Evolutionary conservation across 92 coral and sea anemone genomes (phyloP).

Genomic region (Zoanthus sansibaricus): DNA sequence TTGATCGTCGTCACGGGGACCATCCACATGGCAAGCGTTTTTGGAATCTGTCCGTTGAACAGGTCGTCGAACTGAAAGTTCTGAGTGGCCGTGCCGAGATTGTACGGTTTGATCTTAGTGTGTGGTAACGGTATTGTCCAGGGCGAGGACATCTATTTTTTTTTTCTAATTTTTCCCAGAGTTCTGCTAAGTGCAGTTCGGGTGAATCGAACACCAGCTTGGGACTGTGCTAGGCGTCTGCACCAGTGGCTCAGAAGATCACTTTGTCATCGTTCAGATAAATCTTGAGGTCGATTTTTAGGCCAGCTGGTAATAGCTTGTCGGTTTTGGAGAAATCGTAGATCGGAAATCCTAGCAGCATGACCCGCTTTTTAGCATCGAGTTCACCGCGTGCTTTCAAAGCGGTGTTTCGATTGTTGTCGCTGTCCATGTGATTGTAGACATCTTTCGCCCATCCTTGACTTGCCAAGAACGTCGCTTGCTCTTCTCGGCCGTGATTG

Average conservation of each 20-base stretch:
- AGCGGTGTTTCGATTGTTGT: constrained; percentile 6
- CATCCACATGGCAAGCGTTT: constrained; percentile 27
- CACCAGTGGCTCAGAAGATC: constrained; percentile 7
- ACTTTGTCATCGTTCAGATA: constrained; percentile 17
- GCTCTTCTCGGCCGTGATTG: background rate
- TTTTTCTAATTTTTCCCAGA: background rate
- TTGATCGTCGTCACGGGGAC: constrained; percentile 5
- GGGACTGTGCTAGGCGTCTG: background rate
- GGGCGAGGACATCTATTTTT: background rate
- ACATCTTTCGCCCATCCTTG: constrained; percentile 6
- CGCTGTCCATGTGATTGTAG: constrained; percentile 15
- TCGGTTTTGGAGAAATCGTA: constrained; percentile 20
- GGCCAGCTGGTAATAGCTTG: constrained; percentile 15
- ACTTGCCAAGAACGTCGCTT: too few relatives aligned
- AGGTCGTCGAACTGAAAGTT: background rate
- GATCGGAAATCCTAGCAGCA: constrained; percentile 43
- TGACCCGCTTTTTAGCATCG: background rate
- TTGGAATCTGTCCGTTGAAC: constrained; percentile 44
- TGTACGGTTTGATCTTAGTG: background rate
- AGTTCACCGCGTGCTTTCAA: background rate
- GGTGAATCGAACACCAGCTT: background rate
- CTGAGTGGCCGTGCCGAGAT: background rate
- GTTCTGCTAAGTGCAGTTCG: background rate
- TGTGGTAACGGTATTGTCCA: constrained; percentile 2
- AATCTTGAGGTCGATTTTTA: constrained; percentile 24